phyloP scores from a whole-genome alignment of 2,113 vertebrate species.

The Podarcis cretensis region DNA sequence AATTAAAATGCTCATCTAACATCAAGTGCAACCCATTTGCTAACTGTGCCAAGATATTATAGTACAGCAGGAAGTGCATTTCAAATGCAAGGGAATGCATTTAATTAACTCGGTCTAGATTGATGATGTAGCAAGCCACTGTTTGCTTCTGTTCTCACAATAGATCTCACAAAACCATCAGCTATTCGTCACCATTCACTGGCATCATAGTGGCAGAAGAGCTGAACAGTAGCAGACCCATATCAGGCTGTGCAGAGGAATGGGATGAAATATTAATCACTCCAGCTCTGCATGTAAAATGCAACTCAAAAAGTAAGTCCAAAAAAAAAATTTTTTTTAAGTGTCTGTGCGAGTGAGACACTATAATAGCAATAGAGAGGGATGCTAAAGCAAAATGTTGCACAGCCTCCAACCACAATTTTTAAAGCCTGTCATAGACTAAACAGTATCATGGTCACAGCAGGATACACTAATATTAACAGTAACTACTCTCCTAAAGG shows the following conservation, averaged over 20 bases:
- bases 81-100: constrained; percentile 64
- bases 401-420: constrained; percentile 40
- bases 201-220: constrained; percentile 54
- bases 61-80: constrained; percentile 38
- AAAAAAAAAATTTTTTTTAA: constrained; percentile 50
- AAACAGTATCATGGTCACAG: constrained; percentile 71
- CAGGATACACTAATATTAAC: constrained; percentile 64
- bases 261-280: constrained; percentile 78
- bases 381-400: constrained; percentile 58
- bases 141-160: constrained; percentile 64
- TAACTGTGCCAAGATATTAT: constrained; percentile 43
- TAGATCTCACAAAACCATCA: constrained; percentile 56
- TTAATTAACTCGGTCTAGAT: constrained; percentile 73
- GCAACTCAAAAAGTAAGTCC: constrained; percentile 64
- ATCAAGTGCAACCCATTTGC: constrained; percentile 53
- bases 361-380: constrained; percentile 61
- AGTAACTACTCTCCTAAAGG: constrained; percentile 58
- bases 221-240: constrained; percentile 44
- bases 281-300: constrained; percentile 67
- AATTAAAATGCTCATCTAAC: constrained; percentile 51
- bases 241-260: constrained; percentile 64
- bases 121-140: constrained; percentile 71
- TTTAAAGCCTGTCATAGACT: constrained; percentile 66
- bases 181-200: constrained; percentile 67
- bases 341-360: constrained; percentile 49